Percentiles rank a stretch among this genome's conserved stretches.
phyloP scores from a whole-genome alignment of 2,113 vertebrate species.

The Carassius auratus region DNA sequence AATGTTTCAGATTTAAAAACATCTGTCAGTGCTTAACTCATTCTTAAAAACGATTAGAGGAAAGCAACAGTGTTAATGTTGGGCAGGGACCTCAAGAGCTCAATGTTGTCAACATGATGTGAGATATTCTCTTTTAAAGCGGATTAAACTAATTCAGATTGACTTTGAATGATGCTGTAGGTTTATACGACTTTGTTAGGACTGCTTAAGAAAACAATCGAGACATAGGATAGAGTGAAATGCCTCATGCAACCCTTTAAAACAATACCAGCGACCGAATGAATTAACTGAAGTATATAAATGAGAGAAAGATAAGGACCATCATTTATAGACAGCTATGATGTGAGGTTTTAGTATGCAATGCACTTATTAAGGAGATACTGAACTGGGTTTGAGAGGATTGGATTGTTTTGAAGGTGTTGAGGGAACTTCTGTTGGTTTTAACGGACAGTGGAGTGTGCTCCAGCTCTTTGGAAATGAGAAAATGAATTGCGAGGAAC shows the following conservation, averaged over 20 bases:
- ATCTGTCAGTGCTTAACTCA: background rate
- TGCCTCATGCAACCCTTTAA: background rate
- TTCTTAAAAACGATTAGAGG: background rate
- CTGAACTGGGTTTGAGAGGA: background rate
- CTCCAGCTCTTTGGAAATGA: constrained; percentile 71
- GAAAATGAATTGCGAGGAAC: constrained; percentile 79
- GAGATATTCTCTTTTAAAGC: background rate
- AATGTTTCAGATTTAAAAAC: background rate
- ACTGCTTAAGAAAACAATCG: background rate
- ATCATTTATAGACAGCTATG: background rate
- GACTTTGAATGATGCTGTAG: background rate
- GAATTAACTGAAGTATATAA: background rate
- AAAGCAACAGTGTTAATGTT: background rate
- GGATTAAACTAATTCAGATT: background rate
- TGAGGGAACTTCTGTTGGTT: no score
- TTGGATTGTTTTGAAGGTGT: background rate
- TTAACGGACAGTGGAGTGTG: constrained; percentile 54
- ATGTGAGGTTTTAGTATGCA: background rate
- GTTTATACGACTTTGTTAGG: background rate
- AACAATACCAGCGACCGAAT: background rate
- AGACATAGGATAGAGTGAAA: background rate
- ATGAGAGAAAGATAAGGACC: background rate
- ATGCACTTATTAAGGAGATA: background rate
- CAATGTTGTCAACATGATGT: background rate
- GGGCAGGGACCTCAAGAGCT: background rate